Evolutionary conservation across 1,140 invertebrate genomes (phyloP).

Genomic region (Drosophila busckii): DNA sequence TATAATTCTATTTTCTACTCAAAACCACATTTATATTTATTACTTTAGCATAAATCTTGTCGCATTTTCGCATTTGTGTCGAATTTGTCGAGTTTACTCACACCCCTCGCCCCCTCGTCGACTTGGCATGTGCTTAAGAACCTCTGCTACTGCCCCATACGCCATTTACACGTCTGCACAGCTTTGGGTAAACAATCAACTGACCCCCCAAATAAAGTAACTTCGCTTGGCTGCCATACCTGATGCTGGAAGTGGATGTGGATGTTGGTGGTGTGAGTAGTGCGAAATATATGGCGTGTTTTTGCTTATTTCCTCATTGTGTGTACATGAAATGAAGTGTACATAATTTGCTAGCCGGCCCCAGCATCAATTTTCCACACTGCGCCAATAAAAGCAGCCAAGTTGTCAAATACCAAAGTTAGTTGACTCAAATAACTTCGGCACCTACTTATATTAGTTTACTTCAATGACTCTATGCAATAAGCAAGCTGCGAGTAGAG

Average conservation of each 20-base stretch:
- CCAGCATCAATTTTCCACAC: constrained; percentile 57
- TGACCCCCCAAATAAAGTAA: constrained; percentile 45
- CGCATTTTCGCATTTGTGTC: constrained; percentile 76
- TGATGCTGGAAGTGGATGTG: constrained; percentile 37
- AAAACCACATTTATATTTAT: constrained; percentile 77
- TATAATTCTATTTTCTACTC: constrained; percentile 76
- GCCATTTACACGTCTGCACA: constrained; percentile 58
- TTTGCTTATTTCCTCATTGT: constrained; percentile 18
- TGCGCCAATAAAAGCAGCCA: constrained; percentile 63
- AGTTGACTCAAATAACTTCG: constrained; percentile 9
- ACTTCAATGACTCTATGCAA: background rate
- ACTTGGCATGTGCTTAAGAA: no score
- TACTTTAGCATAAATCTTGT: constrained; percentile 76
- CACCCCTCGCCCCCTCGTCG: background rate
- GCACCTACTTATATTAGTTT: background rate
- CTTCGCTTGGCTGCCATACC: constrained; percentile 32
- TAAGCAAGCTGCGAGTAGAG: no score
- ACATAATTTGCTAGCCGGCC: constrained; percentile 64
- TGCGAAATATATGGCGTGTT: constrained; percentile 53
- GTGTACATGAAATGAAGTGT: constrained; percentile 64
- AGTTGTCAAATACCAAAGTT: constrained; percentile 55
- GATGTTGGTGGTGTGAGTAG: constrained; percentile 8
- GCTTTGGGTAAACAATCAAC: constrained; percentile 64
- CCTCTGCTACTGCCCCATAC: background rate
- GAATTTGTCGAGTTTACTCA: constrained; percentile 71